phyloP scores from a whole-genome alignment of 2,113 vertebrate genomes.

The Cyphomyrus discorhynchus region DNA sequence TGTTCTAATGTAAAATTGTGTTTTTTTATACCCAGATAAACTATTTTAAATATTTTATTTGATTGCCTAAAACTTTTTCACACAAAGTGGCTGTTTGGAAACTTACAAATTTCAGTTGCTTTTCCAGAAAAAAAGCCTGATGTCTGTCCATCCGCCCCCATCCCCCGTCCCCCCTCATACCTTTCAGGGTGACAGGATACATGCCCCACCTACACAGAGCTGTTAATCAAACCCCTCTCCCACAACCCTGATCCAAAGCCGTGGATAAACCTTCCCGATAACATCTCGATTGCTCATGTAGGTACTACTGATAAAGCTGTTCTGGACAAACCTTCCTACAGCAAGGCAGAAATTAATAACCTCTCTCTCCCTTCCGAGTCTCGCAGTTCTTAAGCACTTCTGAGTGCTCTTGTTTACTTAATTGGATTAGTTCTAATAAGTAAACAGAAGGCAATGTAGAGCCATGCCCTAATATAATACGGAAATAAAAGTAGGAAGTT shows the following conservation, averaged over 20 bases:
- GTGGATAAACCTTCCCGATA: not conserved
- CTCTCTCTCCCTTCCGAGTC: conserved; percentile 60
- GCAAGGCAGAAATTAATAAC: conserved; percentile 68
- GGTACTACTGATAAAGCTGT: conserved; percentile 63
- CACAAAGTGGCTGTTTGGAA: not conserved
- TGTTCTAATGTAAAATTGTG: not conserved
- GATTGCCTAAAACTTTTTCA: not conserved
- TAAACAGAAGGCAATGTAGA: conserved; percentile 72
- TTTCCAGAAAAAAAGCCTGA: not conserved
- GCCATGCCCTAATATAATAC: conserved; percentile 67
- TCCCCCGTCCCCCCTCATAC: not conserved
- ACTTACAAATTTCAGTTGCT: not conserved
- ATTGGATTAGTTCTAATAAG: conserved; percentile 76
- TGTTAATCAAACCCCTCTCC: conserved; percentile 52
- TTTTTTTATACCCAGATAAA: not conserved
- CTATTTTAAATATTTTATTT: not conserved
- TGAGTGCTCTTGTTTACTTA: conserved; percentile 74
- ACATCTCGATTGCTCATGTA: conserved; percentile 23
- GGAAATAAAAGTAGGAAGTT: conserved; percentile 56
- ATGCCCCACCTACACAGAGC: conserved; percentile 23
- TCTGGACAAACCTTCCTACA: conserved; percentile 57
- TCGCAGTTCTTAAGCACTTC: conserved; percentile 64
- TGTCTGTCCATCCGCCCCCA: too few species aligned
- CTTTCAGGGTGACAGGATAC: conserved; percentile 22
- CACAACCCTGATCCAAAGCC: not conserved